Conservation (phyloP, 1,140 invertebrate genomes). For the Lepidotrigona ventralis region DNA sequence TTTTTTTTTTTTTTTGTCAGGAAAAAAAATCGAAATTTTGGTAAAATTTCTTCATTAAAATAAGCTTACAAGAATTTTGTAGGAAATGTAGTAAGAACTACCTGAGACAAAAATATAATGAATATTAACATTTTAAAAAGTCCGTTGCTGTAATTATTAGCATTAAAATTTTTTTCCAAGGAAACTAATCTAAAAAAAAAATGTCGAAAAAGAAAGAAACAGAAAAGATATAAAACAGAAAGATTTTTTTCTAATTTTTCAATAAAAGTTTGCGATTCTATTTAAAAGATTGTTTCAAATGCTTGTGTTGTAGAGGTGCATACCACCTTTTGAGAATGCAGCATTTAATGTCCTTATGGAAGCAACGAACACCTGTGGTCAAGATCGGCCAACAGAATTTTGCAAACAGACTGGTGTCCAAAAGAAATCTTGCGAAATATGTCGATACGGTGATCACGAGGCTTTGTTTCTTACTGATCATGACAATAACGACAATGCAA, state of each 20-base stretch:
- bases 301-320: slow-evolving; percentile 88
- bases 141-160: neutral
- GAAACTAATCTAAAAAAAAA: neutral
- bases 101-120: neutral
- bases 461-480: slow-evolving; percentile 95
- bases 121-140: neutral
- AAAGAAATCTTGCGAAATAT: slow-evolving; percentile 80
- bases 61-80: neutral
- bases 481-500: slow-evolving; percentile 91
- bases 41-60: neutral
- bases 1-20: neutral
- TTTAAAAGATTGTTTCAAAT: slow-evolving; percentile 2
- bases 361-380: slow-evolving; percentile 97
- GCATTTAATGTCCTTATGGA: slow-evolving; percentile 93
- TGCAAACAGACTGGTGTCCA: slow-evolving; percentile 92
- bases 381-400: slow-evolving; percentile 87
- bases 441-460: slow-evolving; percentile 84
- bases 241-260: neutral
- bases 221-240: neutral
- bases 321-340: slow-evolving; percentile 97
- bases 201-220: neutral
- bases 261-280: neutral
- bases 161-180: neutral
- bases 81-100: neutral
- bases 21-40: neutral